These are phyloP conservation scores for Anthopleura xanthogrammica DNA, from an alignment of 92 coral and sea anemone genomes.

Conservation along the genomic window DNA sequence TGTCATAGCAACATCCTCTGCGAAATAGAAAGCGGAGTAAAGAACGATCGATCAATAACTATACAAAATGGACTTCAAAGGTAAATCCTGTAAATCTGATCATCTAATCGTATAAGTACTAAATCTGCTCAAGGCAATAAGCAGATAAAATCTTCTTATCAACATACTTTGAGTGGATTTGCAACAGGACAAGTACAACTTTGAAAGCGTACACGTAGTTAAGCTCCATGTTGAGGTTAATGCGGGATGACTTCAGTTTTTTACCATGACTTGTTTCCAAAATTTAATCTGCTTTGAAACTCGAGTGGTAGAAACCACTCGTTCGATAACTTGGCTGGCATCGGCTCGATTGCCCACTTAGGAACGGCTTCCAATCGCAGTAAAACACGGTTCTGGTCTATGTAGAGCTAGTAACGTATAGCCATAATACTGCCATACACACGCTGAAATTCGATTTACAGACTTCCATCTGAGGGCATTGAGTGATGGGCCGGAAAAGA, in stretches of 20 bases:
- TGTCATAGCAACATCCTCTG: constrained; percentile 54
- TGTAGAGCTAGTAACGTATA: constrained; percentile 36
- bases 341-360: constrained; percentile 26
- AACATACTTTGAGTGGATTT: constrained; percentile 55
- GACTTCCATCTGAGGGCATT: constrained; percentile 48
- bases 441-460: constrained; percentile 59
- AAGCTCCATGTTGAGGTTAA: constrained; percentile 37
- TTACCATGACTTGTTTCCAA: constrained; percentile 19
- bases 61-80: constrained; percentile 11
- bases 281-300: constrained; percentile 26
- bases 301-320: constrained; percentile 35
- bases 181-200: constrained; percentile 42
- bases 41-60: background rate
- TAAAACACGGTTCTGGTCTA: constrained; percentile 29
- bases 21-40: constrained; percentile 31
- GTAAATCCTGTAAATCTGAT: constrained; percentile 12
- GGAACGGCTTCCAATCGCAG: constrained; percentile 20
- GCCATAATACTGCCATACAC: constrained; percentile 44
- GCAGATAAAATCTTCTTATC: constrained; percentile 35
- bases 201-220: constrained; percentile 21
- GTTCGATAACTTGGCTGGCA: constrained; percentile 31
- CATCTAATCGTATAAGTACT: constrained; percentile 8
- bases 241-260: constrained; percentile 27
- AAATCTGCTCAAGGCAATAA: constrained; percentile 29
- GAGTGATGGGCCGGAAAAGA: constrained; percentile 57